Base-by-base conservation (phyloP, 2,113 vertebrate genomes). In the Diglossa brunneiventris region DNA sequence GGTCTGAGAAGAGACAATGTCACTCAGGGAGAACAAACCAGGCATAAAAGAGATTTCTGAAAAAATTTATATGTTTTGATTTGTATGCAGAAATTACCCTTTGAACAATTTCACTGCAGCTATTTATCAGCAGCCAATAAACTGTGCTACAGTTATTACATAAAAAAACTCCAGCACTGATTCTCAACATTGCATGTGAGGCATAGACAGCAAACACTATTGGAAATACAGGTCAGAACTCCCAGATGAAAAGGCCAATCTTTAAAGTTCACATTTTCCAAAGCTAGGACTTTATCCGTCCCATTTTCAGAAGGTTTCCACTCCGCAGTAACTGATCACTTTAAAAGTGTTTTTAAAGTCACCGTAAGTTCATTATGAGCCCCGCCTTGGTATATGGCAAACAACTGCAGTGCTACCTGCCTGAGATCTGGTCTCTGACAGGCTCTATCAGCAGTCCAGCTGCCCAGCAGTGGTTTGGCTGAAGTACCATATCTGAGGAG, bases 91-190 rank as follows among this genome's bases (percentile, higher is more conserved):
- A 86, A 80, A 52, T 75, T 73, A 67, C 37, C 50, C 50, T 79
- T 76, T 31, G 42, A 77, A 59, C 30, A 92, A 64, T 35, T 89
- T 42, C 41, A 68, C 35, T 37, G 62, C 46, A 62, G 42, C 55
- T 88, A 20, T 83, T 90, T 82, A 75, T 24, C 41, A 90, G 67
- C 62, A 92, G 41, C 13, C 67, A 80, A 79, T 58, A 92, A 89
- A 47, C 37, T 46, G 26, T 41, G 46, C 53, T 76, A 58, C 17
- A 67, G 33, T 18, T 24, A 85, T 62, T 74, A 56, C 49, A 68
- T 41, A 19, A 33, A 81, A 70, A 53, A 63, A 59, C 2, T 22
- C 23, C 13, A 20, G 6, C 23, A 64, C 15, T 58, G 27, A 14
- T 41, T 90, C 20, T 87, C 31, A 58, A 7, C 20, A 17, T 1